Evolutionary conservation across 2,888 invertebrate species (phyloP).

Genomic region (Cyrtodaria siliqua): DNA sequence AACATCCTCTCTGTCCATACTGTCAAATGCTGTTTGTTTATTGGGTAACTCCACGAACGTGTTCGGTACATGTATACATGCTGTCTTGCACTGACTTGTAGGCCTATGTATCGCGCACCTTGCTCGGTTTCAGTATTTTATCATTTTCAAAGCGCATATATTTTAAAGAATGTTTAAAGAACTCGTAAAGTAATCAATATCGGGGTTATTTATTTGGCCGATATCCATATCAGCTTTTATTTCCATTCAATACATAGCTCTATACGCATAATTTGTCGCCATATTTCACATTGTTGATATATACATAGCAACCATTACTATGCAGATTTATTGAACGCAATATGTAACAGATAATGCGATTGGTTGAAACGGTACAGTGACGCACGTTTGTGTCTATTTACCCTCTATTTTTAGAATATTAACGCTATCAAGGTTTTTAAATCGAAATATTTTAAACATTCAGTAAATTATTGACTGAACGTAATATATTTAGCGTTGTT

Average conservation of each 20-base stretch:
- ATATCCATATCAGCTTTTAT: slow-evolving; percentile 9
- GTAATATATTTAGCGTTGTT: too few species aligned
- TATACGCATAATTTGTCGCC: slow-evolving; percentile 44
- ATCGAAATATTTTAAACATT: too few species aligned
- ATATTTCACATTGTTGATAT: slow-evolving; percentile 59
- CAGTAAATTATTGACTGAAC: too few species aligned
- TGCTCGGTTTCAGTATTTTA: slow-evolving; percentile 4
- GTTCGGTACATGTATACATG: slow-evolving; percentile 55
- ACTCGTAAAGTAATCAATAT: slow-evolving; percentile 22
- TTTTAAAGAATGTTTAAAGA: slow-evolving; percentile 18
- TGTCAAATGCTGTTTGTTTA: slow-evolving; percentile 46
- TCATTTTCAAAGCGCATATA: too few species aligned
- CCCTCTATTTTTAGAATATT: too few species aligned
- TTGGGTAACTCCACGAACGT: slow-evolving; percentile 49
- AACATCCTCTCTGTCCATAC: slow-evolving; percentile 6
- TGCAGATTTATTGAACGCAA: slow-evolving; percentile 19
- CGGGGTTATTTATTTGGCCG: slow-evolving; percentile 36
- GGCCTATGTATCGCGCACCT: slow-evolving; percentile 45
- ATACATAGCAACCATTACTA: slow-evolving; percentile 65
- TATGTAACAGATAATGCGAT: slow-evolving; percentile 43
- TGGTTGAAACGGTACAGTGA: slow-evolving; percentile 38
- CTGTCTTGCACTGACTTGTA: slow-evolving; percentile 46
- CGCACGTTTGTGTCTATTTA: slow-evolving; percentile 29
- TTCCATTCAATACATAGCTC: slow-evolving; percentile 1
- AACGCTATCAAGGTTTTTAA: too few species aligned